phyloP scores from a whole-genome alignment of 2,888 invertebrate genomes.

The Spodoptera picta region DNA sequence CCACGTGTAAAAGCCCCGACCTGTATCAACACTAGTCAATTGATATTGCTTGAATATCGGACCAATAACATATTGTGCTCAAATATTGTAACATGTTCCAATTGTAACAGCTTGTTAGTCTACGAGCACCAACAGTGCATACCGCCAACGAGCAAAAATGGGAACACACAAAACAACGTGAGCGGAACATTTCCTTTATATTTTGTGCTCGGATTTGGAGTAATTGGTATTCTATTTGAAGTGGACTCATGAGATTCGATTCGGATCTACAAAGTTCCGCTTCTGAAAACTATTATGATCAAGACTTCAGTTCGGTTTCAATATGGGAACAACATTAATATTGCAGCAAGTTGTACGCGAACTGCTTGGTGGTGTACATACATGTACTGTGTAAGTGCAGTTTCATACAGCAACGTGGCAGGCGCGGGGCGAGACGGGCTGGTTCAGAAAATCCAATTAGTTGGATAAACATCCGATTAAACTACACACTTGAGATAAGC shows the following conservation, averaged over 20 bases:
- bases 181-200: conserved; percentile 22
- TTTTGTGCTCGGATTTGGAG: conserved; percentile 18
- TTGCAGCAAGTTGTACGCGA: conserved; percentile 64
- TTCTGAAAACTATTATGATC: conserved; percentile 50
- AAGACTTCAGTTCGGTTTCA: conserved; percentile 51
- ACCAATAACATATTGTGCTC: conserved; percentile 38
- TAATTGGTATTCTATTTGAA: conserved; percentile 45
- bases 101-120: conserved; percentile 47
- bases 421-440: conserved; percentile 41
- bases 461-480: conserved; percentile 80
- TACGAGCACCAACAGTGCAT: background rate
- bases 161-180: too few species aligned
- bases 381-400: conserved; percentile 65
- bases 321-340: conserved; percentile 71
- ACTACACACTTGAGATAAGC: conserved; percentile 75
- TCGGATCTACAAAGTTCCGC: conserved; percentile 34
- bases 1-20: conserved; percentile 10
- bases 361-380: conserved; percentile 52
- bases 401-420: conserved; percentile 64
- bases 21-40: conserved; percentile 35
- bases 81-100: conserved; percentile 37
- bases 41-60: conserved; percentile 41
- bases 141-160: too few species aligned
- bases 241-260: conserved; percentile 33
- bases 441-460: conserved; percentile 80